phyloP scores from a whole-genome alignment of 2,113 vertebrate genomes.

The Eupsittula cactorum region DNA sequence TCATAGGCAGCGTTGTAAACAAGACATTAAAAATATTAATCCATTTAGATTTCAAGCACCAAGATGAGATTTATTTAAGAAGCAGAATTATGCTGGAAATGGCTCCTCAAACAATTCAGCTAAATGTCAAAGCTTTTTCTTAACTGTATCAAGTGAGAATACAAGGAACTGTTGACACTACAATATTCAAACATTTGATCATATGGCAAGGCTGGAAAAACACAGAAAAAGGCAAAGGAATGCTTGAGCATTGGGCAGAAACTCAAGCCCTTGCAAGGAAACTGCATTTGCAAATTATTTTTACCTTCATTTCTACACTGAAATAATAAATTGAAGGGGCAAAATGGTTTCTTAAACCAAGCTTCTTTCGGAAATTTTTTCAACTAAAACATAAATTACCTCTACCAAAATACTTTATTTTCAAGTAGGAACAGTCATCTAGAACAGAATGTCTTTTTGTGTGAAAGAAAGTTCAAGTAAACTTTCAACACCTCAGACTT shows the following conservation, averaged over 20 bases:
- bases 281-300: slow-evolving; percentile 32
- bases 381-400: slow-evolving; percentile 4
- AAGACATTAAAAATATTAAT: slow-evolving; percentile 69
- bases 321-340: neutral
- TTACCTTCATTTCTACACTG: neutral
- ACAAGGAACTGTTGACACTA: slow-evolving; percentile 1
- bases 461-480: slow-evolving; percentile 16
- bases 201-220: slow-evolving; percentile 24
- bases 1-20: slow-evolving; percentile 70
- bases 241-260: neutral
- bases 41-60: slow-evolving; percentile 50
- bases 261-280: slow-evolving; percentile 34
- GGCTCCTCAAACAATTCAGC: slow-evolving; percentile 48
- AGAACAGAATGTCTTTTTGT: neutral
- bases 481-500: neutral
- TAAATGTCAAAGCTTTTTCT: slow-evolving; percentile 40
- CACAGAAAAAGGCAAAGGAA: slow-evolving; percentile 27
- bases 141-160: slow-evolving; percentile 38
- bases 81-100: slow-evolving; percentile 52
- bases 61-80: slow-evolving; percentile 38
- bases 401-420: slow-evolving; percentile 7
- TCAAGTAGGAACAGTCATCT: neutral
- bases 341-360: neutral
- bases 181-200: slow-evolving; percentile 20
- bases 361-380: slow-evolving; percentile 33